Percentiles rank a stretch among this genome's conserved stretches.
Evolutionary conservation across 1,140 invertebrate genomes (phyloP).

Genomic region (Arion vulgaris): DNA sequence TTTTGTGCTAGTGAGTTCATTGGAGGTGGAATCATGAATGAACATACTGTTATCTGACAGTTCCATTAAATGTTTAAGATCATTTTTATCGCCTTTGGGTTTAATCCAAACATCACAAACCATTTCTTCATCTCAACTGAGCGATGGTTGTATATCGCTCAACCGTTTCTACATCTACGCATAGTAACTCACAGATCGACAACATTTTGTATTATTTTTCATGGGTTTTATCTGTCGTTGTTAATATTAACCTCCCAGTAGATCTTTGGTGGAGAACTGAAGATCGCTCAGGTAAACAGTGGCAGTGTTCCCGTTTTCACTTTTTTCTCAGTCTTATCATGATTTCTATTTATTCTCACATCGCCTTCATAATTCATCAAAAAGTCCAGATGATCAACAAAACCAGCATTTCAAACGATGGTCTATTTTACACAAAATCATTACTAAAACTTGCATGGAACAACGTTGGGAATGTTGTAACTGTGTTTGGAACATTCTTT

Average conservation of each 20-base stretch:
- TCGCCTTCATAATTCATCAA: background rate
- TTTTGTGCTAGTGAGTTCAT: background rate
- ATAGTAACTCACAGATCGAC: background rate
- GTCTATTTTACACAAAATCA: background rate
- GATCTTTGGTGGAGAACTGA: background rate
- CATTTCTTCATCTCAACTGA: background rate
- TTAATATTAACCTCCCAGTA: background rate
- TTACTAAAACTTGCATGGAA: background rate
- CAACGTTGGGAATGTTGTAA: background rate
- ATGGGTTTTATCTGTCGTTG: background rate
- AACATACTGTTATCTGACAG: background rate
- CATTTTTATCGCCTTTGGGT: background rate
- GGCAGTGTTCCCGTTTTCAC: background rate
- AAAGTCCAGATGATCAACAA: background rate
- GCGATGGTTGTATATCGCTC: background rate
- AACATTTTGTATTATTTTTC: background rate
- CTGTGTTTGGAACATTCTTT: background rate
- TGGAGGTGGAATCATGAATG: too few species aligned
- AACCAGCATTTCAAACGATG: background rate
- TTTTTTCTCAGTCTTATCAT: background rate
- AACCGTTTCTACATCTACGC: background rate
- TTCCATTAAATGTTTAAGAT: background rate
- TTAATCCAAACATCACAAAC: background rate
- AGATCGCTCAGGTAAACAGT: background rate
- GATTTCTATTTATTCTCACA: background rate